These are phyloP conservation scores for Barnardius zonarius DNA, from an alignment of 2,113 vertebrate species.

Conservation along the genomic window DNA sequence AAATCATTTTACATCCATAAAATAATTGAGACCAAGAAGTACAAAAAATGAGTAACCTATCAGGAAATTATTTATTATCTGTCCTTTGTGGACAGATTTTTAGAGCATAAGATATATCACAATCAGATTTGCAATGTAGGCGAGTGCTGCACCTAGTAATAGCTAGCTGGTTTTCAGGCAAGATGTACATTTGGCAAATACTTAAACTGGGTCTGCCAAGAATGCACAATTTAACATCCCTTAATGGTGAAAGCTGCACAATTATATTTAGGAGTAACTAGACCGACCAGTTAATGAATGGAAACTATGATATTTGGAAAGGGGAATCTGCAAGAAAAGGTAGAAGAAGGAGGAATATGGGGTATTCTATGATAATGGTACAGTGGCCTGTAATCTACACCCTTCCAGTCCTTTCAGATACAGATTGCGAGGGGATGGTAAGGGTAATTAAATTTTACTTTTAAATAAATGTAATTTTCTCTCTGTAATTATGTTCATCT, in stretches of 20 bases:
- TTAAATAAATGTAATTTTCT: constrained; percentile 41
- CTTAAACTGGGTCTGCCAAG: not conserved
- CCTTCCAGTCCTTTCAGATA: not conserved
- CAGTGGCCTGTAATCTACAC: not conserved
- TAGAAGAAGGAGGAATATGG: not conserved
- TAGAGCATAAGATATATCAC: not conserved
- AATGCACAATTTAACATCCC: not conserved
- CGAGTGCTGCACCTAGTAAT: not conserved
- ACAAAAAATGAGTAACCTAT: not conserved
- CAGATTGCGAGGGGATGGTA: not conserved
- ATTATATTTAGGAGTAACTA: not conserved
- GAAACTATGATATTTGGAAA: not conserved
- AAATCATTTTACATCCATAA: not conserved
- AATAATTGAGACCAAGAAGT: not conserved
- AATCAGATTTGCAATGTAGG: not conserved
- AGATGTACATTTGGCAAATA: not conserved
- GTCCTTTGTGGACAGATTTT: not conserved
- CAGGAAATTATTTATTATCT: not conserved
- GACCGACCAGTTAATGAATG: not conserved
- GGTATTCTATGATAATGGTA: not conserved
- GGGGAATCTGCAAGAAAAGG: not conserved
- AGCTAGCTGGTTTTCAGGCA: not conserved
- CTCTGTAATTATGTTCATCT: constrained; percentile 20
- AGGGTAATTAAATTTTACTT: constrained; percentile 41
- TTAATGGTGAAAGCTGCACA: not conserved